These are phyloP conservation scores for Manis pentadactyla DNA, from an alignment of 2,797 vertebrate species.

Conservation along the genomic window DNA sequence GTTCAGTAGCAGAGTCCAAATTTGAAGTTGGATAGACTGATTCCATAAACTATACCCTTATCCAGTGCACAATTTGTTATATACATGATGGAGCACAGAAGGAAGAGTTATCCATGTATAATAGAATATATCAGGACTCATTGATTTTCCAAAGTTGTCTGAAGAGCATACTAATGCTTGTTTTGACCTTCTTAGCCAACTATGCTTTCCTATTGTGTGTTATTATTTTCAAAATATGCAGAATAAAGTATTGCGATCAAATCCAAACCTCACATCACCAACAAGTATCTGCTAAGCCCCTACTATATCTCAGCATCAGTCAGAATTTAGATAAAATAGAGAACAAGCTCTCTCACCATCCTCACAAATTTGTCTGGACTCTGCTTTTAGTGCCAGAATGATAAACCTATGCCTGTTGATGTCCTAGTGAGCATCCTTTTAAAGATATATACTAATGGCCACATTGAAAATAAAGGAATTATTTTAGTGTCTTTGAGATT, in stretches of 20 bases:
- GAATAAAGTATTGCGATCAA: neutral
- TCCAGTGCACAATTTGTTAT: neutral
- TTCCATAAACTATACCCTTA: neutral
- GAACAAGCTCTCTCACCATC: neutral
- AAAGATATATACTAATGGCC: neutral
- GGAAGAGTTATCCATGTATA: neutral
- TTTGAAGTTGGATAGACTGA: neutral
- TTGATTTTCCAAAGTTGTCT: neutral
- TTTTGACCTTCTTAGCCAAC: neutral
- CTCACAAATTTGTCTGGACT: neutral
- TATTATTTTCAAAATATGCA: neutral
- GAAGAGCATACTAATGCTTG: neutral
- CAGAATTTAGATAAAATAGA: neutral
- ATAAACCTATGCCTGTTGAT: neutral
- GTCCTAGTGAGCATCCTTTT: neutral
- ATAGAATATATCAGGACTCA: neutral
- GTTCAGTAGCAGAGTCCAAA: neutral
- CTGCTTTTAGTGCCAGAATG: neutral
- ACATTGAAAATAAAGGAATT: slow-evolving; percentile 34
- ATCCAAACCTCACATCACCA: neutral
- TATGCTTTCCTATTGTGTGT: neutral
- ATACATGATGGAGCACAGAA: neutral
- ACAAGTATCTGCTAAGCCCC: neutral
- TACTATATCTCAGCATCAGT: neutral
- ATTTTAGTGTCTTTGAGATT: neutral